A percentile compares a stretch with the other conserved stretches of the same genome.
These are phyloP conservation scores for Halcyon leucocephala DNA, from an alignment of 2,797 vertebrate species.

Conservation along the genomic window DNA sequence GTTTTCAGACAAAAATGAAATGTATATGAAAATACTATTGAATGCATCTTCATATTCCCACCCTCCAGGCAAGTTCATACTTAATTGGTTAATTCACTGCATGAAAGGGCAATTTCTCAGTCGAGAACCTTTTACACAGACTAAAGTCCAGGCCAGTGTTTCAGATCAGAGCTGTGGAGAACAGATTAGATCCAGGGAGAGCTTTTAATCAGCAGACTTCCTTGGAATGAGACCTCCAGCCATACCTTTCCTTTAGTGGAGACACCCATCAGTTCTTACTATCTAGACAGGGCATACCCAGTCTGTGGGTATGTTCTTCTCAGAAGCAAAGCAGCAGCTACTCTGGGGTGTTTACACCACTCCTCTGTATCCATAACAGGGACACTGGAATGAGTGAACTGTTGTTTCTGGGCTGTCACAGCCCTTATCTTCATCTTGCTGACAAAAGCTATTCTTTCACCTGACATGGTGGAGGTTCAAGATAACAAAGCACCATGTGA, in stretches of 20 bases:
- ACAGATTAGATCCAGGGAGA: not conserved
- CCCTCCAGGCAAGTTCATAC: not conserved
- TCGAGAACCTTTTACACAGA: not conserved
- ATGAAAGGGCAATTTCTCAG: not conserved
- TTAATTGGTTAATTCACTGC: not conserved
- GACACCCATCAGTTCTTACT: not conserved
- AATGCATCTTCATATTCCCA: not conserved
- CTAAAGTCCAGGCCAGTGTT: not conserved
- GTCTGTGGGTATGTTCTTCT: not conserved
- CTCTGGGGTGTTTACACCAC: not conserved
- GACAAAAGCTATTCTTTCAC: not conserved
- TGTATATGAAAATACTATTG: not conserved
- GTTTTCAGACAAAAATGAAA: not conserved
- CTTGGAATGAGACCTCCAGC: not conserved
- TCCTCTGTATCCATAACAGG: not conserved
- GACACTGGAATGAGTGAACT: not conserved
- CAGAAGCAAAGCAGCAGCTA: not conserved
- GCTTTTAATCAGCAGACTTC: not conserved
- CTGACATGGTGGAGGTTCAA: not conserved
- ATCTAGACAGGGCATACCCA: not conserved
- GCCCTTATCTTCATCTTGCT: not conserved
- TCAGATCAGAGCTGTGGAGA: not conserved
- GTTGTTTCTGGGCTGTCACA: not conserved
- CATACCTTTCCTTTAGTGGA: not conserved
- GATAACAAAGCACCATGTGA: not conserved